Evolutionary conservation across 92 coral and sea anemone species (phyloP).

Genomic region (Metridium senile): DNA sequence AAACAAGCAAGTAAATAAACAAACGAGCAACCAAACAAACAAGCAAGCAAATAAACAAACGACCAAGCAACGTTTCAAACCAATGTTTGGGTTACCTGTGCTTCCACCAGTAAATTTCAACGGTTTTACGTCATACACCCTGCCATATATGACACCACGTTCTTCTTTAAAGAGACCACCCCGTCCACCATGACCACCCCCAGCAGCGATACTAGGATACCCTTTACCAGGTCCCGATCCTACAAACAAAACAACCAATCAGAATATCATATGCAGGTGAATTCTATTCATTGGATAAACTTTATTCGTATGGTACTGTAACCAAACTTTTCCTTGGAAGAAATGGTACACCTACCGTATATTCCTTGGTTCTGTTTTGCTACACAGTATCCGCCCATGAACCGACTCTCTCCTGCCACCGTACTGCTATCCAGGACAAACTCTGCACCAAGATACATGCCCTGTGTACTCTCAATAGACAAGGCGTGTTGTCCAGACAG

Average conservation of each 20-base stretch:
- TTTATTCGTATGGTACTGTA: too few relatives aligned
- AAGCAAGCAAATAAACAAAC: too few relatives aligned
- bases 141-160: constrained; percentile 13
- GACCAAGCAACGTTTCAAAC: too few relatives aligned
- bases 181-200: constrained; percentile 85
- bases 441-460: constrained; percentile 63
- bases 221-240: constrained; percentile 74
- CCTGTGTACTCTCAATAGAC: constrained; percentile 55
- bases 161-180: constrained; percentile 67
- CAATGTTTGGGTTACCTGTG: constrained; percentile 57
- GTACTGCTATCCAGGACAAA: constrained; percentile 22
- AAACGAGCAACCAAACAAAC: too few relatives aligned
- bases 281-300: too few relatives aligned
- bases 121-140: constrained; percentile 34
- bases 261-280: too few relatives aligned
- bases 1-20: too few relatives aligned
- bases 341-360: background rate
- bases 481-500: constrained; percentile 57
- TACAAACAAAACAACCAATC: background rate
- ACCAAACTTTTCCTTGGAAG: too few relatives aligned
- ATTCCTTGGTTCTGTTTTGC: background rate
- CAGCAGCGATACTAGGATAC: constrained; percentile 25
- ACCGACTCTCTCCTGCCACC: background rate
- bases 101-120: constrained; percentile 60
- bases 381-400: constrained; percentile 70